Percentiles rank a stretch among this genome's conserved stretches.
These are phyloP conservation scores for Temnothorax longispinosus DNA, from an alignment of 1,140 invertebrate genomes.

Conservation along the genomic window DNA sequence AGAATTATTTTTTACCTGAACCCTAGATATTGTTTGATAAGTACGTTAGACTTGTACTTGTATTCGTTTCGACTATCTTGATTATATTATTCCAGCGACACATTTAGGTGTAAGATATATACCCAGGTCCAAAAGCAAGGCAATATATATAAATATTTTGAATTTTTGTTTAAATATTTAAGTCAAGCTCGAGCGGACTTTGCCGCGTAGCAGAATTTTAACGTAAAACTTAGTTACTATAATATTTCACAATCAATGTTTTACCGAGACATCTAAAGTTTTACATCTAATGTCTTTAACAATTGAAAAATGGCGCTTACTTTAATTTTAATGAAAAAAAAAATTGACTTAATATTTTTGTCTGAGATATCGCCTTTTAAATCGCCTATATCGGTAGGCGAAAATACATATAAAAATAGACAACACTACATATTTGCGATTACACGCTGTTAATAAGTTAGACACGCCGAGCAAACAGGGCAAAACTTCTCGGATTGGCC, in stretches of 20 bases:
- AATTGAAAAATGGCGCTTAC: neutral
- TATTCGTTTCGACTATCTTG: neutral
- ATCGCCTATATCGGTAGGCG: neutral
- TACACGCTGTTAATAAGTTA: conserved; percentile 56
- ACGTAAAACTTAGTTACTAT: neutral
- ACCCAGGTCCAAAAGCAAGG: neutral
- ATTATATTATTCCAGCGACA: neutral
- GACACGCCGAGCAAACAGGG: conserved; percentile 36
- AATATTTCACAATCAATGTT: neutral
- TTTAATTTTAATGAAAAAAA: neutral
- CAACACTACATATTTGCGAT: conserved; percentile 3
- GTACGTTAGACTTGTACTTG: neutral
- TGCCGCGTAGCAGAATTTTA: neutral
- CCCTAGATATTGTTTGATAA: neutral
- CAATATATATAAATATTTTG: neutral
- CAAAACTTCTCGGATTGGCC: conserved; percentile 60
- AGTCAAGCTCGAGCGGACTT: neutral
- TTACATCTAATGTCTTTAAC: neutral
- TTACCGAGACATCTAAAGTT: neutral
- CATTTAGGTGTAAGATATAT: conserved; percentile 2
- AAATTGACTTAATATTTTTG: neutral
- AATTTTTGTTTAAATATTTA: conserved; percentile 12
- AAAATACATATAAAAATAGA: conserved; percentile 25
- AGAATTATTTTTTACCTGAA: neutral
- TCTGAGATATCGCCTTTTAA: neutral